Conservation (phyloP, 2,888 invertebrate species). For the Pyrrhia umbra region DNA sequence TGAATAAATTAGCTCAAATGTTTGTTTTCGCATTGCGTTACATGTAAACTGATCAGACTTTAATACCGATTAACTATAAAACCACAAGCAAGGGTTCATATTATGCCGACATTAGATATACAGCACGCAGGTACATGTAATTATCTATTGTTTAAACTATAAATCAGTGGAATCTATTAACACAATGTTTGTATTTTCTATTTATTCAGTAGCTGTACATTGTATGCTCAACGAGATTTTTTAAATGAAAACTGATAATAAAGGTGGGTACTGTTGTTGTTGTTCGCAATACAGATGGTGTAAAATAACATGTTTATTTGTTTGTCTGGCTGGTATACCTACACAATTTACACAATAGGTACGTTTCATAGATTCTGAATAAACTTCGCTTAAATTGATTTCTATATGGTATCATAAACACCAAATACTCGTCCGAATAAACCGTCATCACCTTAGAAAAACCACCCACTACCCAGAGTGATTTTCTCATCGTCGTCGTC, state of each 20-base stretch:
- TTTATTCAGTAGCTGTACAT: conserved; percentile 9
- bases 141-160: conserved; percentile 39
- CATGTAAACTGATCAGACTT: conserved; percentile 24
- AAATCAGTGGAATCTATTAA: conserved; percentile 25
- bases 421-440: too few relatives aligned
- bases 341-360: not conserved
- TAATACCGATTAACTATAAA: conserved; percentile 26
- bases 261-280: conserved; percentile 11
- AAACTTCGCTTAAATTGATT: not conserved
- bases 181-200: conserved; percentile 18
- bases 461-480: too few relatives aligned
- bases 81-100: conserved; percentile 31
- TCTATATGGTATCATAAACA: too few relatives aligned
- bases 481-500: too few relatives aligned
- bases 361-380: not conserved
- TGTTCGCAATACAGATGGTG: not conserved
- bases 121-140: not conserved
- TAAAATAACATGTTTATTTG: conserved; percentile 3
- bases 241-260: conserved; percentile 15
- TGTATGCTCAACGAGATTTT: conserved; percentile 22
- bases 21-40: conserved; percentile 2
- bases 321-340: not conserved
- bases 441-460: too few relatives aligned
- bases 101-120: conserved; percentile 1
- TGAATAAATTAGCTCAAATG: conserved; percentile 10